Conservation (phyloP, 2,888 invertebrate genomes). For the Itoplectis maculator region DNA sequence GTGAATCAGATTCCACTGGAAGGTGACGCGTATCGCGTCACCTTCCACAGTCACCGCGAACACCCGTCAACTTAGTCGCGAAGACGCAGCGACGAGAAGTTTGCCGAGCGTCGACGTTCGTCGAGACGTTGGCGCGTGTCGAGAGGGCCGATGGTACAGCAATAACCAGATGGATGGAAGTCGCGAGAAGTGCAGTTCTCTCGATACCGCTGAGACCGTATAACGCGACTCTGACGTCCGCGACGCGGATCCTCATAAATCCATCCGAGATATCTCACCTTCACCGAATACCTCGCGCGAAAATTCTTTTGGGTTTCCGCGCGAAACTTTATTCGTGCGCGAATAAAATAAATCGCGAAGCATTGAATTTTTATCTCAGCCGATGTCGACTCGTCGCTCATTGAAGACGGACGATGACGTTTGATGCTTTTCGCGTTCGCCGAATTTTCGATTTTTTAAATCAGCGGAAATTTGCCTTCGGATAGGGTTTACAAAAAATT, state of each 20-base stretch:
- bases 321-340: neutral
- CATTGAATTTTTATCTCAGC: neutral
- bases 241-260: conserved; percentile 56
- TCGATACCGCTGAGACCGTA: conserved; percentile 30
- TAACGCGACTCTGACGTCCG: conserved; percentile 49
- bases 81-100: conserved; percentile 40
- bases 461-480: too few relatives aligned
- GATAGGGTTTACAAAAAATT: too few relatives aligned
- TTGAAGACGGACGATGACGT: too few relatives aligned
- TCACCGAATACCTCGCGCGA: conserved; percentile 22
- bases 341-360: conserved; percentile 17
- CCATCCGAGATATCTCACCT: conserved; percentile 39
- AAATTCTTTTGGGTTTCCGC: neutral
- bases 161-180: conserved; percentile 46
- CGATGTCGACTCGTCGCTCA: neutral
- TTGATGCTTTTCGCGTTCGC: too few relatives aligned
- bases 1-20: conserved; percentile 54
- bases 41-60: too few relatives aligned
- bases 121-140: conserved; percentile 48
- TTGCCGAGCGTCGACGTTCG: conserved; percentile 51
- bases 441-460: too few relatives aligned
- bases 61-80: conserved; percentile 50
- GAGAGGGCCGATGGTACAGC: conserved; percentile 48
- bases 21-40: too few relatives aligned
- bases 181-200: conserved; percentile 36